These are phyloP conservation scores for Metridium senile DNA, from an alignment of 92 coral and sea anemone genomes.

Conservation along the genomic window DNA sequence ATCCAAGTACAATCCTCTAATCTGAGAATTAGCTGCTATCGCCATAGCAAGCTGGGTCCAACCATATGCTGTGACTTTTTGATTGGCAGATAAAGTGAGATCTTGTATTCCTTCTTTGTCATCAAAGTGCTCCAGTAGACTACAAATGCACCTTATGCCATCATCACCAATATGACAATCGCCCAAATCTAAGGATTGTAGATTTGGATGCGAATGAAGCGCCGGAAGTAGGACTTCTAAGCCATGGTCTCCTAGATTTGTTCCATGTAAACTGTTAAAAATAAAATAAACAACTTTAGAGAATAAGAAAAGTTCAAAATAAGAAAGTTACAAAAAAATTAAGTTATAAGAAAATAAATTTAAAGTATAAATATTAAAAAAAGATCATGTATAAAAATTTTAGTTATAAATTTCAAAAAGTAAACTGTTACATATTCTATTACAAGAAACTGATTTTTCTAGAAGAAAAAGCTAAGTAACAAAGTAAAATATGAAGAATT, in stretches of 20 bases:
- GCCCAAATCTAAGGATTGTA: conserved; percentile 90
- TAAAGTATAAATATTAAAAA: too few relatives aligned
- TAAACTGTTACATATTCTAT: too few relatives aligned
- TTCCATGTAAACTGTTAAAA: conserved; percentile 85
- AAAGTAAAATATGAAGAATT: too few relatives aligned
- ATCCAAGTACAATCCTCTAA: conserved; percentile 75
- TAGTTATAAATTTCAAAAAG: too few relatives aligned
- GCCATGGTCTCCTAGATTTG: conserved; percentile 88
- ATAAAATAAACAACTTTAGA: too few relatives aligned
- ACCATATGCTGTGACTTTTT: conserved; percentile 70
- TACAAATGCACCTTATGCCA: conserved; percentile 81
- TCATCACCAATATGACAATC: conserved; percentile 95
- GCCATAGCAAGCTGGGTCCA: conserved; percentile 98
- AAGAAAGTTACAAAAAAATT: too few relatives aligned
- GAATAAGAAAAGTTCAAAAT: too few relatives aligned
- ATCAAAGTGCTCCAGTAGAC: conserved; percentile 71
- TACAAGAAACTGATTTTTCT: too few relatives aligned
- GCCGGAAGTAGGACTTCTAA: conserved; percentile 81
- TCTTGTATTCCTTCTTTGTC: conserved; percentile 70
- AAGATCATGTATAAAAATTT: too few relatives aligned
- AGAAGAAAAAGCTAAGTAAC: too few relatives aligned
- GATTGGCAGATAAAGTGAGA: conserved; percentile 90
- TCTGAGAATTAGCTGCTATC: conserved; percentile 84
- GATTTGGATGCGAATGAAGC: conserved; percentile 79
- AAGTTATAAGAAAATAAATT: too few relatives aligned